Evolutionary conservation across 1,140 invertebrate genomes (phyloP).

Genomic region (Leptonema lineaticorne): DNA sequence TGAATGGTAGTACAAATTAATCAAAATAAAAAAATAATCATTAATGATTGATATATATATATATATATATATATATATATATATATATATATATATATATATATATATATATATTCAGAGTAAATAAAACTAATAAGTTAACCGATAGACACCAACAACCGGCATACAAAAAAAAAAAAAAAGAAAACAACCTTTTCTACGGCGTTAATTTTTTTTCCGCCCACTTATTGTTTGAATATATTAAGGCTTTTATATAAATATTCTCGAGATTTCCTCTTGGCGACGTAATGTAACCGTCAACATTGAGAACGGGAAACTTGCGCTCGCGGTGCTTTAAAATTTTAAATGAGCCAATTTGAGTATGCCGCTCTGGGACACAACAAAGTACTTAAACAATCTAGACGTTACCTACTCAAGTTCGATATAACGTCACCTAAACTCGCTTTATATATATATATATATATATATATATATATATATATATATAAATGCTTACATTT

Average conservation of each 20-base stretch:
- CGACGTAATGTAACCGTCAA: conserved; percentile 3
- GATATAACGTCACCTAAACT: not conserved
- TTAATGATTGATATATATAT: not conserved
- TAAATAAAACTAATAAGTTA: not conserved
- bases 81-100: not conserved
- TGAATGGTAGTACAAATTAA: too few species aligned
- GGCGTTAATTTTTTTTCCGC: not conserved
- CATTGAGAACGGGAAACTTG: not conserved
- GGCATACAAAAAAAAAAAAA: not conserved
- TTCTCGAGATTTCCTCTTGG: not conserved
- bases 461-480: too few species aligned
- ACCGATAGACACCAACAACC: not conserved
- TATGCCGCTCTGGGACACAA: conserved; percentile 10
- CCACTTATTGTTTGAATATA: not conserved
- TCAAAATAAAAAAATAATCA: too few species aligned
- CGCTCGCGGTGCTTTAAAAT: conserved; percentile 11
- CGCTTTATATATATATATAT: not conserved
- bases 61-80: not conserved
- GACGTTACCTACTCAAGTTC: not conserved
- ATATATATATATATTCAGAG: not conserved
- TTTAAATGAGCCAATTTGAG: conserved; percentile 24
- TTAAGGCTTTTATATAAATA: not conserved
- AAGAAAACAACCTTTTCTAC: not conserved
- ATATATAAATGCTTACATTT: too few species aligned
- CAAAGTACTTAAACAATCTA: conserved; percentile 22